Percentiles rank a stretch among this genome's conserved stretches.
phyloP scores from a whole-genome alignment of 2,797 vertebrate genomes.

The Zenarchopterus dispar region DNA sequence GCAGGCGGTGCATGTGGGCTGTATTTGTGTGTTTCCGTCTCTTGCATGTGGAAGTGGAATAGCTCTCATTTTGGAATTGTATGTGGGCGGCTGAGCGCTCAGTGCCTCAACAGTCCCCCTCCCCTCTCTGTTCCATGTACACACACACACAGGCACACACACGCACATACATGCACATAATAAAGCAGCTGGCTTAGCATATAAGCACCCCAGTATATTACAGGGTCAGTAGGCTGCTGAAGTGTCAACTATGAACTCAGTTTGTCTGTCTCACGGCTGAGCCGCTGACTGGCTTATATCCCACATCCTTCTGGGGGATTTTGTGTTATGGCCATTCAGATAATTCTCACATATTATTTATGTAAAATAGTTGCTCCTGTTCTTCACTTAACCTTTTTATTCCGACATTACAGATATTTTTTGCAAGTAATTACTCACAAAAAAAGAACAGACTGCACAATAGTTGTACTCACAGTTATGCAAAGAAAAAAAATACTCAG shows the following conservation, averaged over 20 bases:
- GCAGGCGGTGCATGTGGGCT: conserved; percentile 57
- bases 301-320: conserved; percentile 13
- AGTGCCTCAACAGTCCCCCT: conserved; percentile 44
- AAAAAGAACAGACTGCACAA: too few species aligned
- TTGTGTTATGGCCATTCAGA: conserved; percentile 12
- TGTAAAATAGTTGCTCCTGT: conserved; percentile 23
- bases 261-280: conserved; percentile 59
- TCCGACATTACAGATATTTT: conserved; percentile 13
- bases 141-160: conserved; percentile 13
- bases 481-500: too few species aligned
- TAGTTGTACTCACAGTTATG: too few species aligned
- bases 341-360: conserved; percentile 41
- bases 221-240: conserved; percentile 59
- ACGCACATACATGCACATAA: conserved; percentile 9
- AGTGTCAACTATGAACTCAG: conserved; percentile 58
- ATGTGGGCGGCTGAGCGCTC: conserved; percentile 65
- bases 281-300: conserved; percentile 41
- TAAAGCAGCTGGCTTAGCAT: conserved; percentile 62
- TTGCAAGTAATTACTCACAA: background rate
- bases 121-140: conserved; percentile 2
- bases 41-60: conserved; percentile 55
- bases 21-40: conserved; percentile 28
- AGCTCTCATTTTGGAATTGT: conserved; percentile 54
- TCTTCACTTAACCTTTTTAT: conserved; percentile 14
- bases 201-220: conserved; percentile 55